Conservation (phyloP, 2,888 invertebrate genomes). For the Dryobotodes eremita region DNA sequence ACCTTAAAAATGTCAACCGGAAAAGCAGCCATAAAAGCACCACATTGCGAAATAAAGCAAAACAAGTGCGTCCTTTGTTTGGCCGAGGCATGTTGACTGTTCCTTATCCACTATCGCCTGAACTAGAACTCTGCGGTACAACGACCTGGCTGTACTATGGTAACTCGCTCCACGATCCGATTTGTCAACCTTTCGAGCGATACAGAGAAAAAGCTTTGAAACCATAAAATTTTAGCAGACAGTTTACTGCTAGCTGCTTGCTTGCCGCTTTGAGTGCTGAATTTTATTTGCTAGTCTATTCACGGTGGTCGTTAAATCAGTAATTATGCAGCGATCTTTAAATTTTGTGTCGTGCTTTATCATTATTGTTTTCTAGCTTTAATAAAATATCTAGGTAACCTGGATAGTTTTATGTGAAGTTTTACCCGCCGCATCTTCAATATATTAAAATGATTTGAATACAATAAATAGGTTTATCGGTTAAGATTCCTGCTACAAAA, state of each 20-base stretch:
- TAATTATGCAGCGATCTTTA: conserved; percentile 58
- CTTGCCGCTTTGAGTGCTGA: conserved; percentile 6
- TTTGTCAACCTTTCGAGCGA: conserved; percentile 50
- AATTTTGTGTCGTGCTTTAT: conserved; percentile 49
- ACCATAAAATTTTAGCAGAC: conserved; percentile 51
- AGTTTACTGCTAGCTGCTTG: conserved; percentile 38
- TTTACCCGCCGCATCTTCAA: background rate
- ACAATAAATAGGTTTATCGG: background rate
- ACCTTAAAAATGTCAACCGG: conserved; percentile 76
- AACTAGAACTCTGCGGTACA: conserved; percentile 82
- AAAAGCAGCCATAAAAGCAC: conserved; percentile 82
- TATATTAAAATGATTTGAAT: conserved; percentile 11
- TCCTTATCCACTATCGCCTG: conserved; percentile 88
- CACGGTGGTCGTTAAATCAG: conserved; percentile 40
- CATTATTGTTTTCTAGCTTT: conserved; percentile 30
- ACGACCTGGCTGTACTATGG: conserved; percentile 79
- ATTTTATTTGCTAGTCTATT: conserved; percentile 44
- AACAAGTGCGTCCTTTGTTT: conserved; percentile 88
- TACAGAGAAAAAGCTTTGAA: conserved; percentile 41
- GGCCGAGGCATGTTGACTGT: conserved; percentile 85
- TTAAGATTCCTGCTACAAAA: conserved; percentile 10
- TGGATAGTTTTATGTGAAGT: conserved; percentile 25
- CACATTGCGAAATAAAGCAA: conserved; percentile 85
- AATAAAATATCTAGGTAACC: conserved; percentile 39
- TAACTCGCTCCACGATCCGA: conserved; percentile 66